Evolutionary conservation across 2,113 vertebrate genomes (phyloP).

Genomic region (Cacatua alba): DNA sequence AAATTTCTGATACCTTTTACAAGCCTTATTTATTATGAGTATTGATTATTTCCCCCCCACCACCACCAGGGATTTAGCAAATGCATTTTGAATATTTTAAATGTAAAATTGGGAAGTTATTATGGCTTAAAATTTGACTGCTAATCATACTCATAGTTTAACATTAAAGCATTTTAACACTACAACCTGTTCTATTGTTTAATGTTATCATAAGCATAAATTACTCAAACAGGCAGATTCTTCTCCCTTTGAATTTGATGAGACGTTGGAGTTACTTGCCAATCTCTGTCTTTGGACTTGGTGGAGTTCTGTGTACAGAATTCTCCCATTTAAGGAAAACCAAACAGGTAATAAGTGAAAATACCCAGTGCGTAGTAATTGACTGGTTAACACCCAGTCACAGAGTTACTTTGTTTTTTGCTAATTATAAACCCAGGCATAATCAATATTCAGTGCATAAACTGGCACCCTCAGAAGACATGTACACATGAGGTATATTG

Average conservation of each 20-base stretch:
- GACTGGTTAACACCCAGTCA: not conserved
- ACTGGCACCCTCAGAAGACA: not conserved
- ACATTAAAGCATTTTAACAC: constrained; percentile 15
- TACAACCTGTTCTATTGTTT: not conserved
- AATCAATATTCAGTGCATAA: not conserved
- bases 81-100: constrained; percentile 30
- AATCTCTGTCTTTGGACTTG: not conserved
- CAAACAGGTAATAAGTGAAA: not conserved
- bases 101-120: not conserved
- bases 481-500: not conserved
- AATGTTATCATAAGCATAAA: not conserved
- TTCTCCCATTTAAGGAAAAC: not conserved
- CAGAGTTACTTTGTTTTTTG: not conserved
- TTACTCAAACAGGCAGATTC: not conserved
- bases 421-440: not conserved
- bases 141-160: not conserved
- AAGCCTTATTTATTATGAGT: constrained; percentile 4
- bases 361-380: not conserved
- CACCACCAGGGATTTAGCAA: not conserved
- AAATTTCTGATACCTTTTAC: constrained; percentile 45
- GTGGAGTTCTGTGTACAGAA: not conserved
- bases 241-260: not conserved
- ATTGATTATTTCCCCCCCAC: not conserved
- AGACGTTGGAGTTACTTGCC: not conserved
- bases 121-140: constrained; percentile 30